Percentiles rank a stretch among this genome's conserved stretches.
phyloP scores from a whole-genome alignment of 2,113 vertebrate species.

The human region DNA sequence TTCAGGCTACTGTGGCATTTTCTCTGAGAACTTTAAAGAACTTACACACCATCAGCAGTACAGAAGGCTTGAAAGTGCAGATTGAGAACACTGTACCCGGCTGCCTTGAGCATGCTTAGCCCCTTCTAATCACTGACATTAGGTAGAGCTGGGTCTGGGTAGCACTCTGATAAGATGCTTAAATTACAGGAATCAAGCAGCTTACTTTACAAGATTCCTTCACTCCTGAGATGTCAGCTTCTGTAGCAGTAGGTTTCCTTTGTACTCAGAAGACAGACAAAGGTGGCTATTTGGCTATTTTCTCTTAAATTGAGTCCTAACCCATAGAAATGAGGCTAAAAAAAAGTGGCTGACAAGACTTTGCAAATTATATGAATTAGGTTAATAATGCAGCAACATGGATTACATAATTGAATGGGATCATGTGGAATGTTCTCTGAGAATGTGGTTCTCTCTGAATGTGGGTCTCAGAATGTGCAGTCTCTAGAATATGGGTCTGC shows the following conservation, averaged over 20 bases:
- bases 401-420: background rate
- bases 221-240: background rate
- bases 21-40: background rate
- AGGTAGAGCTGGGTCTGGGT: background rate
- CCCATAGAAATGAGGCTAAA: background rate
- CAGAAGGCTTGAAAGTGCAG: background rate
- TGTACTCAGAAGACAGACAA: background rate
- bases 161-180: background rate
- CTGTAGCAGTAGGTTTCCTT: background rate
- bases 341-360: background rate
- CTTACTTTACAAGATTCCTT: background rate
- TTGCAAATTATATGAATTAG: background rate
- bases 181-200: background rate
- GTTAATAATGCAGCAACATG: background rate
- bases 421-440: rapidly evolving
- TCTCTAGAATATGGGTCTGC: background rate
- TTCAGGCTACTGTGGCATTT: background rate
- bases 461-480: background rate
- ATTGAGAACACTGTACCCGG: background rate
- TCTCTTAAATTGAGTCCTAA: background rate
- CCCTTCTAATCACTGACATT: no score
- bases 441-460: background rate
- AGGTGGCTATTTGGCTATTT: background rate
- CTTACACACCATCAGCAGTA: background rate
- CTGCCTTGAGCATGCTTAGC: background rate